Base-by-base conservation (phyloP, 2,113 vertebrate genomes). In the Hucho hucho region DNA sequence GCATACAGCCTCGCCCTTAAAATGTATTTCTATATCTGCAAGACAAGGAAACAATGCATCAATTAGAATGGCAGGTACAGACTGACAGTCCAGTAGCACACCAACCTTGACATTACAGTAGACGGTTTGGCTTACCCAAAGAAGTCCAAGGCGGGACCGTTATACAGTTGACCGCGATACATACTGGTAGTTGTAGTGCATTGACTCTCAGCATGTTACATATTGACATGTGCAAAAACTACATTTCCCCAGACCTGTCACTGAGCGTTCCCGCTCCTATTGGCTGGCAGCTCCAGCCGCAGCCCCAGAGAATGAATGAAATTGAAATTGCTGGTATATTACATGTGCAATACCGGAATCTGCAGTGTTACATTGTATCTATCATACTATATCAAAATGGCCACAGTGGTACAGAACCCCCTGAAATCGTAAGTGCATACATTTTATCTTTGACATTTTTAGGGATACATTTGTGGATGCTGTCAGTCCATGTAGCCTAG, bases 251-350 rank as follows among this genome's bases (percentile, higher is more conserved):
- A 79, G 85, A 81, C 68, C 71, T 82, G 83, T 86, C 81, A 89
- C 77, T 16, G 86, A 79, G 82, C 84, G 88, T 82, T 86, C 86
- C 84, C 76, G 77, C 85, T 92, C 84, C 88, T 83, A 96, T 96
- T 96, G 96, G 95, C 87, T 90, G 87, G 32, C 86, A 74, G 85
- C 85, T 90, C 76, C 91, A 92, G 93, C 95, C 95, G 94, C 94
- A 96, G 94, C 93, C 94, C 92, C 91, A 91, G 93, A 95, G 95
- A 97, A 97, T 97, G 96, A 97, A 97, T 97, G 95, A 95, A 97
- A 95, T 94, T 93, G 94, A 93, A 94, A 95, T 93, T 93, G 95
- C 95, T 93, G 94, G 92, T 94, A 95, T 94, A 94, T 94, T 95
- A 94, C 93, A 95, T 94, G 94, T 94, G 94, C 93, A 95, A 95